Base-by-base conservation (phyloP, 2,113 vertebrate genomes). In the Apeltes quadracus region DNA sequence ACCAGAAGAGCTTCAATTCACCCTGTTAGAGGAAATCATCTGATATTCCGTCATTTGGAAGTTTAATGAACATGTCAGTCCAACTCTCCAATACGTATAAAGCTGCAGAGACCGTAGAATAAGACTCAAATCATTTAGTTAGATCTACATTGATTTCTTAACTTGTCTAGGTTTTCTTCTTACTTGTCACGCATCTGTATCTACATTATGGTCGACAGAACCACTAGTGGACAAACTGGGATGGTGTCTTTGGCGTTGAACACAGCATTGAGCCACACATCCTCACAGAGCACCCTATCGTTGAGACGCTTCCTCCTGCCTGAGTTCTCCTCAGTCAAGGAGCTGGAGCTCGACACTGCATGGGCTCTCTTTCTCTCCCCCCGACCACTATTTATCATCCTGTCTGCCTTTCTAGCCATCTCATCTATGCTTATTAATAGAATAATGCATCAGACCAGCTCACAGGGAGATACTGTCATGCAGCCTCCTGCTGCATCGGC, bases 401-500 rank as follows among this genome's bases (percentile, higher is more conserved):
- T 77, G 76, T 74, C 78, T 71, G 83, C 80, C 83, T 90, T 89
- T 91, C 88, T 75, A 89, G 82, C 82, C 80, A 84, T 83, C 76
- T 89, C 81, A 84, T 91, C 81, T 75, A 81, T 81, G 73, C 82
- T 87, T 92, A 93, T 94, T 92, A 90, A 86, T 90, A 91, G 90
- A 85, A 85, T 81, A 89, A 89, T 82, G 83, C 80, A 88, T 88
- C 89, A 82, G 82, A 77, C 53, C 7, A 72, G 82, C 82, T 88
- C 14, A 32, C 25, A 7, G 86, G 75, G 69, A 78, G 79, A 72
- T 48, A 50, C 59, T 83, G 82, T 81, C 87, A 85, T 54, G 66
- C 68, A 66, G 81, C 65, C 76, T 84, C 79, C 83, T 36, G 79
- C 83, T 84, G 87, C 82, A 77, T 82, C 81, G 76, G 75, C 80